These are phyloP conservation scores for Drosophila rhopaloa DNA, from an alignment of 1,140 invertebrate genomes.

Conservation along the genomic window DNA sequence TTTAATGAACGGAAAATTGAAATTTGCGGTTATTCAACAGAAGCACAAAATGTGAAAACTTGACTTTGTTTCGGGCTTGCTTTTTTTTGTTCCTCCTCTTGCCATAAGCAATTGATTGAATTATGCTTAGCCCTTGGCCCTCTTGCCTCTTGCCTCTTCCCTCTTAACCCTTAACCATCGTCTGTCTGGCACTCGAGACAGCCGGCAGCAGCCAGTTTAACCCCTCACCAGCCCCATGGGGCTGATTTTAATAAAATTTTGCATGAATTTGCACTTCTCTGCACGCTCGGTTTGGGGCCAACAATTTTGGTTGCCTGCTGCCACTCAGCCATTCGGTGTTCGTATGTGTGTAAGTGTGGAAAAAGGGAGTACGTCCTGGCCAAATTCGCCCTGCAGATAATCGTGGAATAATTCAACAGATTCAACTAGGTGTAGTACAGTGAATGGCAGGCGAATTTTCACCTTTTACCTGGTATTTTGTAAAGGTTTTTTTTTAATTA, in stretches of 20 bases:
- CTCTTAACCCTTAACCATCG: background rate
- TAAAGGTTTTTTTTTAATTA: too few relatives aligned
- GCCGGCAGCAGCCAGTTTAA: slow-evolving; percentile 1
- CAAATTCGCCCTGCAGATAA: slow-evolving; percentile 10
- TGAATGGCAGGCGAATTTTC: background rate
- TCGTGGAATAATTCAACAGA: slow-evolving; percentile 17
- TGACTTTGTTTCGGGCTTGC: slow-evolving; percentile 21
- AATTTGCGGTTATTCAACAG: slow-evolving; percentile 60
- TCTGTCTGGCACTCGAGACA: slow-evolving; percentile 15
- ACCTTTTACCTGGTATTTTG: background rate
- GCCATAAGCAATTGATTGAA: slow-evolving; percentile 56
- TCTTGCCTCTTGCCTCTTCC: too few relatives aligned
- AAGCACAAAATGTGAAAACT: slow-evolving; percentile 19
- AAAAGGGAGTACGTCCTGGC: background rate
- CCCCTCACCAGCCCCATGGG: slow-evolving; percentile 7
- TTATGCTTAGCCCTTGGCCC: slow-evolving; percentile 33
- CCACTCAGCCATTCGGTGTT: background rate
- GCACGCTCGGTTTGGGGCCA: background rate
- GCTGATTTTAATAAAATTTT: slow-evolving; percentile 58
- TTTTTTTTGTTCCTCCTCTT: background rate
- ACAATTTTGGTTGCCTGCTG: slow-evolving; percentile 11
- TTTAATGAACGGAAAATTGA: slow-evolving; percentile 77
- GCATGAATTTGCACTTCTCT: slow-evolving; percentile 62
- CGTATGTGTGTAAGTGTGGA: background rate
- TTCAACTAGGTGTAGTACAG: slow-evolving; percentile 8